Percentiles rank a stretch among this genome's conserved stretches.
phyloP scores from a whole-genome alignment of 2,113 vertebrate species.

The Vidua chalybeata region DNA sequence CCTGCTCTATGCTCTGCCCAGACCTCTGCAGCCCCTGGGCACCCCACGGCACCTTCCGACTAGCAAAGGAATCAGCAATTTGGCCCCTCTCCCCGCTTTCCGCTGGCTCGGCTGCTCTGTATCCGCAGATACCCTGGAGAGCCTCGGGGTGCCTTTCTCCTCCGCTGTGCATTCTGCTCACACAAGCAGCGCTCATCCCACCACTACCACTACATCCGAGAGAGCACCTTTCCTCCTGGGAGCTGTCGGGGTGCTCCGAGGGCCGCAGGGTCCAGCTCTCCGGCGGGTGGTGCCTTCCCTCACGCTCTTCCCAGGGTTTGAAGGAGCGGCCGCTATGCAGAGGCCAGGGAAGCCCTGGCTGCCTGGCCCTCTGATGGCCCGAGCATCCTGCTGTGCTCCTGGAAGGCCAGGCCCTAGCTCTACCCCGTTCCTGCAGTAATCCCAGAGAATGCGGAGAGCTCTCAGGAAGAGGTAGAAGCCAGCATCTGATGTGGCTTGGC shows the following conservation, averaged over 20 bases:
- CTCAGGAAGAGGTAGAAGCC: not conserved
- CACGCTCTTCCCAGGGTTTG: fast-evolving
- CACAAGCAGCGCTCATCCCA: fast-evolving
- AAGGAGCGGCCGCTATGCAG: fast-evolving
- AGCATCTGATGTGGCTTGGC: not conserved
- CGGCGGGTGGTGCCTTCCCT: fast-evolving
- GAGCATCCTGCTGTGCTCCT: not conserved
- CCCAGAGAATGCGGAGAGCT: not conserved
- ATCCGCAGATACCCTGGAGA: no score
- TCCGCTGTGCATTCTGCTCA: fast-evolving
- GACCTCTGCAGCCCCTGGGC: fast-evolving
- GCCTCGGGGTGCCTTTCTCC: fast-evolving
- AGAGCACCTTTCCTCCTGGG: fast-evolving
- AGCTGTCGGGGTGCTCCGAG: fast-evolving
- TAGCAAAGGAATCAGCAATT: not conserved
- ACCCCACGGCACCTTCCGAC: fast-evolving
- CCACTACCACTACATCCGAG: fast-evolving
- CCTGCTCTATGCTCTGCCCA: not conserved
- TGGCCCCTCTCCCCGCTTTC: fast-evolving
- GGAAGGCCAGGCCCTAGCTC: not conserved
- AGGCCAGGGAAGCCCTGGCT: not conserved
- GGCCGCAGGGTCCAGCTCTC: not conserved
- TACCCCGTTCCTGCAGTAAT: not conserved
- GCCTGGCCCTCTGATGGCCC: not conserved
- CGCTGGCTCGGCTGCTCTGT: fast-evolving